Percentiles rank a stretch among this genome's conserved stretches.
Conservation (phyloP, 1,140 invertebrate species). For the Zaprionus africanus region DNA sequence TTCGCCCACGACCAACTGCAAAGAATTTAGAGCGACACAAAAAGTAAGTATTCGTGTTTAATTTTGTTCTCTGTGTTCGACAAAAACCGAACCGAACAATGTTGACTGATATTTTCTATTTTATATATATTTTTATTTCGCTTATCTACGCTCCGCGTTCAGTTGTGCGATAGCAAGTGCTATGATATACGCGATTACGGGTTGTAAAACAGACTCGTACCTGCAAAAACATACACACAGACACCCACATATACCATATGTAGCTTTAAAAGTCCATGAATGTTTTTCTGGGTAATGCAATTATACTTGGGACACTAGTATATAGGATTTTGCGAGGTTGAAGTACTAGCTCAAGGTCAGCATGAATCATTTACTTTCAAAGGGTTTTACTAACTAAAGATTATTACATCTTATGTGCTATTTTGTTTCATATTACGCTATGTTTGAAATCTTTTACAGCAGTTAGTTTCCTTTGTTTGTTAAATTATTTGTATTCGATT, state of each 20-base stretch:
- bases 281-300: constrained; percentile 14
- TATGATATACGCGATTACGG: constrained; percentile 72
- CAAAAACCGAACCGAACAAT: constrained; percentile 41
- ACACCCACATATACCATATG: background rate
- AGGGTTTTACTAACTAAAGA: too few relatives aligned
- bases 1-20: constrained; percentile 45
- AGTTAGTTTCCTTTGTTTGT: too few relatives aligned
- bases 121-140: constrained; percentile 25
- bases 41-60: constrained; percentile 20
- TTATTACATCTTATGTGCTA: background rate
- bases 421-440: background rate
- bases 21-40: constrained; percentile 36
- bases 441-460: background rate
- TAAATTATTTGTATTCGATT: too few relatives aligned
- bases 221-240: background rate
- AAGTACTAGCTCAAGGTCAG: constrained; percentile 16
- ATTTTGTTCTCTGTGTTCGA: constrained; percentile 47
- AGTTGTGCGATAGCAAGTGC: constrained; percentile 56
- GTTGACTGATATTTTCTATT: constrained; percentile 30
- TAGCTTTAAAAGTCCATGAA: background rate
- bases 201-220: constrained; percentile 37
- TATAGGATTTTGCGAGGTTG: constrained; percentile 6
- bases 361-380: background rate
- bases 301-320: background rate
- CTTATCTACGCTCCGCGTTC: constrained; percentile 51